phyloP scores from a whole-genome alignment of 2,113 vertebrate species.

The Mesoclemmys tuberculata region DNA sequence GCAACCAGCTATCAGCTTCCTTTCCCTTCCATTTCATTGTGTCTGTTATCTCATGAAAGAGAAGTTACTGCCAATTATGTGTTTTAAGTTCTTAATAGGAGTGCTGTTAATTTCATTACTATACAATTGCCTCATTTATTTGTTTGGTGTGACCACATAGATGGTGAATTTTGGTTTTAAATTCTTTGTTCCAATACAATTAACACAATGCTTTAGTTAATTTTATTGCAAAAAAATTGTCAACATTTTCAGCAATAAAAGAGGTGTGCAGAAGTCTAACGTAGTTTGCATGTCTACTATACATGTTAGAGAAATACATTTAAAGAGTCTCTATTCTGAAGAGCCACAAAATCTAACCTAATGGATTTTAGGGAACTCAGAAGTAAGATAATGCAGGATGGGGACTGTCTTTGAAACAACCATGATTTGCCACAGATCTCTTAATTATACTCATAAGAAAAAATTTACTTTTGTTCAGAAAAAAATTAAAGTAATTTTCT shows the following conservation, averaged over 20 bases:
- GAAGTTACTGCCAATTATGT: not conserved
- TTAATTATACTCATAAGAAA: not conserved
- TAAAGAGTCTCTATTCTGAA: not conserved
- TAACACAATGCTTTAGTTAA: not conserved
- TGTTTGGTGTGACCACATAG: not conserved
- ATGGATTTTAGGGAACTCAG: not conserved
- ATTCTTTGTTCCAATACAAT: not conserved
- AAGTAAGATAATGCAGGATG: accelerated
- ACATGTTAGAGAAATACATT: not conserved
- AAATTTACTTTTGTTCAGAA: not conserved
- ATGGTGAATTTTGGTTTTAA: not conserved
- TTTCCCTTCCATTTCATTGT: not conserved
- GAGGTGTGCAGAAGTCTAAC: not conserved
- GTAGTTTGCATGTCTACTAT: not conserved
- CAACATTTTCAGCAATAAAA: not conserved
- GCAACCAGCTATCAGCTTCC: not conserved
- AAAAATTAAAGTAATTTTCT: not conserved
- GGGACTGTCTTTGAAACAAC: not conserved
- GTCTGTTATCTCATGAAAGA: not conserved
- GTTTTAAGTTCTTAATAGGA: not conserved
- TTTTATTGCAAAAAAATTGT: not conserved
- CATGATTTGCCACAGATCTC: not conserved
- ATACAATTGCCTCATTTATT: not conserved
- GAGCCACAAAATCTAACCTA: not conserved
- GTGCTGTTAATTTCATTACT: not conserved